Evolutionary conservation across 2,888 invertebrate species (phyloP).

Genomic region (Drosophila meridionalis): DNA sequence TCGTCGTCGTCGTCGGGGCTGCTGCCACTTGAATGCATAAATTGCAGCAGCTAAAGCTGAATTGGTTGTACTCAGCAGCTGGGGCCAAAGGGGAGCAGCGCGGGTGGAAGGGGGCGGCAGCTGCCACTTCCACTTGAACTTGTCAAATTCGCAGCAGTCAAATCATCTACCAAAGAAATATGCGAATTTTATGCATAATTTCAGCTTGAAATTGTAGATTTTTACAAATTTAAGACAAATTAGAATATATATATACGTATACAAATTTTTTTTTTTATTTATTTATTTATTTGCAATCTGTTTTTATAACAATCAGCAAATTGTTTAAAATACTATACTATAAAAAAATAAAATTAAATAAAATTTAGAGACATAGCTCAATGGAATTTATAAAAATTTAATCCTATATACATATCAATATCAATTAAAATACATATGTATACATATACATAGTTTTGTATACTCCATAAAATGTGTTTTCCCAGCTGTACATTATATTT

Average conservation of each 20-base stretch:
- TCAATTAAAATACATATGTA: neutral
- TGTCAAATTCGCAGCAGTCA: conserved; percentile 72
- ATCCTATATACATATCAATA: neutral
- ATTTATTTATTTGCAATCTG: no score
- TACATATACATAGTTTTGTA: neutral
- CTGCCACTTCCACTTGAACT: conserved; percentile 69
- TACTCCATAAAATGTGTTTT: neutral
- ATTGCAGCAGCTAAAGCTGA: conserved; percentile 68
- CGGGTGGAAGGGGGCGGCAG: neutral
- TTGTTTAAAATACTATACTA: no score
- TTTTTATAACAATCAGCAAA: no score
- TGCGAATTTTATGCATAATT: conserved; percentile 62
- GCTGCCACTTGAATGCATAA: conserved; percentile 77
- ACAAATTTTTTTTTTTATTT: no score
- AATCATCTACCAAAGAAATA: conserved; percentile 66
- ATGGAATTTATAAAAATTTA: no score
- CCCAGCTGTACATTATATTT: neutral
- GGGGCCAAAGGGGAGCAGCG: neutral
- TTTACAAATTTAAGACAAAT: conserved; percentile 12
- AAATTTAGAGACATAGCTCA: no score
- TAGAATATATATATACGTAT: conserved; percentile 25
- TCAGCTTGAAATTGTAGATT: neutral
- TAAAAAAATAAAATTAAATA: no score
- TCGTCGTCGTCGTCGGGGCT: conserved; percentile 38
- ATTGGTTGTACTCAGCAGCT: conserved; percentile 22